phyloP scores from a whole-genome alignment of 2,797 vertebrate species.

The Telmatherina bonti region DNA sequence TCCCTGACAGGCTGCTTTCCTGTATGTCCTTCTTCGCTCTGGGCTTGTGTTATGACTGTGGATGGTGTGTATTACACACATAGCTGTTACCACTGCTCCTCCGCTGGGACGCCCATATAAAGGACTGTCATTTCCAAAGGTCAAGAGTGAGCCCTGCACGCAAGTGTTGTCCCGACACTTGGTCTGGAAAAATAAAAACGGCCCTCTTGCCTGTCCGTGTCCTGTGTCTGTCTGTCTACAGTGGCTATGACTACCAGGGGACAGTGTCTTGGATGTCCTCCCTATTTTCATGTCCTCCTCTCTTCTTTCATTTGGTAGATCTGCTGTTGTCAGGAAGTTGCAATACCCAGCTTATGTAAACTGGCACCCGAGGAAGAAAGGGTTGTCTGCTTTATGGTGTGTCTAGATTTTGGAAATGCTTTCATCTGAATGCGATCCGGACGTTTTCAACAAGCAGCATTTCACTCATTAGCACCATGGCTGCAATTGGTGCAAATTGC shows the following conservation, averaged over 20 bases:
- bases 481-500: constrained; percentile 21
- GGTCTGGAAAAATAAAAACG: constrained; percentile 76
- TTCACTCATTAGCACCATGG: constrained; percentile 48
- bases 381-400: constrained; percentile 37
- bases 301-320: constrained; percentile 38
- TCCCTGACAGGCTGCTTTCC: constrained; percentile 60
- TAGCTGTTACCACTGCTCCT: constrained; percentile 81
- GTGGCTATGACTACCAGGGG: constrained; percentile 48
- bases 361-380: constrained; percentile 53
- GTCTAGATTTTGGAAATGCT: constrained; percentile 31
- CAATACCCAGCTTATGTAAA: constrained; percentile 44
- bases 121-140: constrained; percentile 87
- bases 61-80: constrained; percentile 85
- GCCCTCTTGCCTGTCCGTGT: constrained; percentile 57
- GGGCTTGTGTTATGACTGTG: constrained; percentile 84
- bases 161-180: constrained; percentile 85
- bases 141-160: constrained; percentile 84
- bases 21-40: constrained; percentile 48
- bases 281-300: constrained; percentile 31
- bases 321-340: constrained; percentile 49
- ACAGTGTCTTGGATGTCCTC: constrained; percentile 64
- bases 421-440: constrained; percentile 42
- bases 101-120: constrained; percentile 82
- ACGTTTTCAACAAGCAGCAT: constrained; percentile 47
- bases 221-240: constrained; percentile 62